Evolutionary conservation across 2,113 vertebrate species (phyloP).

Genomic region (Malurus alboscapulatus): DNA sequence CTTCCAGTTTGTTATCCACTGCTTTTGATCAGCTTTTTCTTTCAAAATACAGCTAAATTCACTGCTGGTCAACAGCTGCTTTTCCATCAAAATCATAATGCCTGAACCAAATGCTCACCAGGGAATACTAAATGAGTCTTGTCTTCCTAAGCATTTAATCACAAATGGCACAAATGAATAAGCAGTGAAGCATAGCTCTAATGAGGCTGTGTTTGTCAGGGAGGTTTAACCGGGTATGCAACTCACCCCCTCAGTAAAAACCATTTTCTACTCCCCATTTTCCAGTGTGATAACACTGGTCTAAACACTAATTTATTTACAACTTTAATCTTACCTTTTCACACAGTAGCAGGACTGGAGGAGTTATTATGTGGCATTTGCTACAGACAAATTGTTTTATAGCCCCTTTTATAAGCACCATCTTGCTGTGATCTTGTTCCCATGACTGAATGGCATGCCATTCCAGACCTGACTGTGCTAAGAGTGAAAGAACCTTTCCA

Average conservation of each 20-base stretch:
- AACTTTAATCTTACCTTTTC: not conserved
- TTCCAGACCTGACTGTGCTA: not conserved
- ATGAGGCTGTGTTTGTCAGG: slow-evolving; percentile 21
- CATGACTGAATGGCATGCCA: not conserved
- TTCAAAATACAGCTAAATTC: not conserved
- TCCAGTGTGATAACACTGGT: not conserved
- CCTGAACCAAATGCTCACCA: slow-evolving; percentile 10
- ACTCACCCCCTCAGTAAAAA: not conserved
- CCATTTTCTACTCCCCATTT: not conserved
- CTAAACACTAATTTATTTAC: not conserved
- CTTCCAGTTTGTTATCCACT: not conserved
- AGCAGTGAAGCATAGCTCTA: slow-evolving; percentile 22
- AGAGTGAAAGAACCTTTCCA: not conserved
- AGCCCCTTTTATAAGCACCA: not conserved
- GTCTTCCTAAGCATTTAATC: slow-evolving; percentile 41
- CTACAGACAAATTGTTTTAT: slow-evolving; percentile 12
- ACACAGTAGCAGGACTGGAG: not conserved
- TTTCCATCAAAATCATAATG: slow-evolving; percentile 2
- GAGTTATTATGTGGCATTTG: not conserved
- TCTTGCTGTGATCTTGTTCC: not conserved
- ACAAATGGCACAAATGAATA: slow-evolving; percentile 27
- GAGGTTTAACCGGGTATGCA: not conserved
- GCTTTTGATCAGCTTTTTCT: not conserved
- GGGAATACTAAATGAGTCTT: slow-evolving; percentile 31
- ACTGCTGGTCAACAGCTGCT: not conserved